A percentile compares a stretch with the other conserved stretches of the same genome.
Evolutionary conservation across 2,113 vertebrate species (phyloP).

Genomic region (Dasyurus viverrinus): DNA sequence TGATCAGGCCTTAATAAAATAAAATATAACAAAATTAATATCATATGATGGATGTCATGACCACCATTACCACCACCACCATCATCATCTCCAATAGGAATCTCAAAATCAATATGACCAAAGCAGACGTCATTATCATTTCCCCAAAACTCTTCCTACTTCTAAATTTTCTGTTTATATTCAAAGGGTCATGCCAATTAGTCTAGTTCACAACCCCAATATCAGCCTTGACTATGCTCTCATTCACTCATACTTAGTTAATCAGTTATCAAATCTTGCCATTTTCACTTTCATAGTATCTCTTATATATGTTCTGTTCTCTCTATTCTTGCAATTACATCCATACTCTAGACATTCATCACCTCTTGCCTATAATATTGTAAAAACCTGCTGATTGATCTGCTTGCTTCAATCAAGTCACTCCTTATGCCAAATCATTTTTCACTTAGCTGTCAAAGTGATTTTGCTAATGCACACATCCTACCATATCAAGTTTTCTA

Average conservation of each 20-base stretch:
- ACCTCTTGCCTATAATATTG: neutral
- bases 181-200: neutral
- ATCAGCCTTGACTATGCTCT: neutral
- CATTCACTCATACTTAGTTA: neutral
- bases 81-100: neutral
- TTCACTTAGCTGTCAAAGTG: neutral
- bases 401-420: neutral
- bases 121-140: neutral
- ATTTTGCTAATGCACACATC: neutral
- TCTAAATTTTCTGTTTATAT: neutral
- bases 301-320: neutral
- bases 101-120: neutral
- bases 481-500: neutral
- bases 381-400: neutral
- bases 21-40: neutral
- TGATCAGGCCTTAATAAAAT: neutral
- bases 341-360: neutral
- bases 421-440: neutral
- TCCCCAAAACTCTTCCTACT: neutral
- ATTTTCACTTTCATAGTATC: neutral
- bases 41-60: neutral
- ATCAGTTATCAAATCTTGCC: neutral
- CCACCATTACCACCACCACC: neutral
- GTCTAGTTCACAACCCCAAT: neutral
- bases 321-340: neutral